phyloP scores from a whole-genome alignment of 2,113 vertebrate species.

The Loxodonta africana region DNA sequence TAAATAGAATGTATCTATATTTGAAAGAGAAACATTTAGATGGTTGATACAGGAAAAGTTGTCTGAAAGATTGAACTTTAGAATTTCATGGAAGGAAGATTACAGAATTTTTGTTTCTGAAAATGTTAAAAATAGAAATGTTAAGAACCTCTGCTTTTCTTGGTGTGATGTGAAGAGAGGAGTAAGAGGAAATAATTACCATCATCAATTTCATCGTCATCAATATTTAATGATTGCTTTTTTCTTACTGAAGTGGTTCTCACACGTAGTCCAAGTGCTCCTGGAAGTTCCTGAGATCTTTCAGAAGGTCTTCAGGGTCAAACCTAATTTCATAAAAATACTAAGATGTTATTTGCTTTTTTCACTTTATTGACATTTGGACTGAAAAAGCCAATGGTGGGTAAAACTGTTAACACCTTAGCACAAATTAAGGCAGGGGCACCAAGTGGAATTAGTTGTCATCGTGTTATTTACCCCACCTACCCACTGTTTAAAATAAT shows the following conservation, averaged over 20 bases:
- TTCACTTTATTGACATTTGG: neutral
- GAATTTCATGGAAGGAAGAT: neutral
- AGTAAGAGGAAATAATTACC: neutral
- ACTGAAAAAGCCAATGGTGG: neutral
- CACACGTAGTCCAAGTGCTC: neutral
- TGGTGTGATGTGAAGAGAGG: neutral
- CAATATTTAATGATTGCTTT: neutral
- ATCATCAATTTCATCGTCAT: neutral
- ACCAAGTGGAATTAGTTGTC: neutral
- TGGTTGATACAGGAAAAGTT: neutral
- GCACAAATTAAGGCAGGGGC: neutral
- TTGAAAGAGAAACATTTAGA: neutral
- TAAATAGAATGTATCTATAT: neutral
- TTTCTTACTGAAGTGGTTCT: neutral
- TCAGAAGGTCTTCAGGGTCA: neutral
- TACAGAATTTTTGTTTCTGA: neutral
- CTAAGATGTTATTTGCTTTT: neutral
- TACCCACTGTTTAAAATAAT: neutral
- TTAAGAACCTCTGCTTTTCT: neutral
- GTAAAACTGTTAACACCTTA: neutral
- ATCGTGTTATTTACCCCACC: neutral
- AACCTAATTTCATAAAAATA: neutral
- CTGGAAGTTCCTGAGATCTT: neutral
- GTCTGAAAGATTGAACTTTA: neutral
- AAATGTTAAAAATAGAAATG: constrained; percentile 23